Evolutionary conservation across 2,888 invertebrate species (phyloP), one percentile per base, ranked within the genome.

Genomic region (Archaeoteleia sp.): DNA sequence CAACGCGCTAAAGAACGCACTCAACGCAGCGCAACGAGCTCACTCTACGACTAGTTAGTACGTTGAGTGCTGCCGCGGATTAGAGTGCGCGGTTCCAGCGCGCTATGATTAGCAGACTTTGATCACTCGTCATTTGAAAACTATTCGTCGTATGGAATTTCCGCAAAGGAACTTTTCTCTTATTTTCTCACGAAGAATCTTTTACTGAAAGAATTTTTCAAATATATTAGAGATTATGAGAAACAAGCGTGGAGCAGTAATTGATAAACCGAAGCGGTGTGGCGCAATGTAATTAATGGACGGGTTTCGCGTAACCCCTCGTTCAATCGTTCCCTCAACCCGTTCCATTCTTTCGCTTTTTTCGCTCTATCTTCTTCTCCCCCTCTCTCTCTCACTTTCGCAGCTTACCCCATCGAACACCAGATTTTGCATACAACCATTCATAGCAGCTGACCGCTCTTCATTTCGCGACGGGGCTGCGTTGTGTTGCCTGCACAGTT

Each of bases 371-470:
- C 40, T 29, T 6, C n/a, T n/a, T 54, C 45, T 32, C 10, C 51
- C n/a, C 9, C 15, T 57, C 8, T 32, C 51, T 34, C 27, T 23
- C 23, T 45, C 14, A 13, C 29, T 35, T 55, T 58, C 40, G 34
- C 49, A 30, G 32, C 30, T 51, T 46, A 57, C 23, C 60, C 61
- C 39, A 42, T 27, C 60, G 35, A 61, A 55, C 34, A 27, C 37
- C 45, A 51, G 54, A 57, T 70, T 72, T 70, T 68, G 72, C 70
- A 68, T 68, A 60, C 54, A 32, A 49, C 63, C 45, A 68, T 60
- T 57, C 13, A 55, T 32, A 66, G 77, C 81, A 81, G 81, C 80
- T 81, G 81, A 81, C 76, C 79, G 72, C 72, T 77, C 61, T 66
- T 62, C 62, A 62, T 65, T 65, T 58, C 43, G 55, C 37, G 49